These are phyloP conservation scores for Girardinus metallicus DNA, from an alignment of 2,797 vertebrate species.

Conservation along the genomic window DNA sequence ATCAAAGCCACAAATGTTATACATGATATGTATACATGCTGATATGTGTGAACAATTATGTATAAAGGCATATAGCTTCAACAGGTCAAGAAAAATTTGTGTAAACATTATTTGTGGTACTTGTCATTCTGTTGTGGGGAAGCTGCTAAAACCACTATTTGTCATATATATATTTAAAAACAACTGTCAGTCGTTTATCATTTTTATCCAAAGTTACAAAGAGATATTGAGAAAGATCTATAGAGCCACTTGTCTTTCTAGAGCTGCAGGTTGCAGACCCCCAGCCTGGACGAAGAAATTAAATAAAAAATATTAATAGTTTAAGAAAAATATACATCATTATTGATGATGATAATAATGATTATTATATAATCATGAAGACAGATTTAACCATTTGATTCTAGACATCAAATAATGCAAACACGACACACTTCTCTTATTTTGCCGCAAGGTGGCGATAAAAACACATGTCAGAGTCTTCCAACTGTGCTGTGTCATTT, in stretches of 20 bases:
- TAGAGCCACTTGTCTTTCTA: neutral
- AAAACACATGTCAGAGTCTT: constrained; percentile 10
- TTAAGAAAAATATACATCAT: neutral
- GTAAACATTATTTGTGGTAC: neutral
- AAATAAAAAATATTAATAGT: neutral
- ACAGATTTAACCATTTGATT: too few relatives aligned
- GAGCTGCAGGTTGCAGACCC: neutral
- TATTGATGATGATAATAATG: neutral
- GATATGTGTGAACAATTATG: neutral
- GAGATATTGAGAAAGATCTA: neutral
- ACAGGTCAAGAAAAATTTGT: neutral
- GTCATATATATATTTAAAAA: neutral
- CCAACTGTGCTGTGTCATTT: constrained; percentile 54
- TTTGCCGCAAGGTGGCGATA: constrained; percentile 45
- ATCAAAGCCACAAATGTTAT: too few relatives aligned
- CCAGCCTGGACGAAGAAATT: neutral
- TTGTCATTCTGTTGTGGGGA: neutral
- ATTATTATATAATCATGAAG: neutral
- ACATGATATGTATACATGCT: neutral
- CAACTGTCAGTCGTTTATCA: neutral
- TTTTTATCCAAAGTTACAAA: neutral
- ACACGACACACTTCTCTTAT: neutral
- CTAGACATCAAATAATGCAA: too few relatives aligned
- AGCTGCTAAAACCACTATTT: neutral
- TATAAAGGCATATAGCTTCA: neutral